phyloP scores from a whole-genome alignment of 2,797 vertebrate species.

The Diplodus puntazzo region DNA sequence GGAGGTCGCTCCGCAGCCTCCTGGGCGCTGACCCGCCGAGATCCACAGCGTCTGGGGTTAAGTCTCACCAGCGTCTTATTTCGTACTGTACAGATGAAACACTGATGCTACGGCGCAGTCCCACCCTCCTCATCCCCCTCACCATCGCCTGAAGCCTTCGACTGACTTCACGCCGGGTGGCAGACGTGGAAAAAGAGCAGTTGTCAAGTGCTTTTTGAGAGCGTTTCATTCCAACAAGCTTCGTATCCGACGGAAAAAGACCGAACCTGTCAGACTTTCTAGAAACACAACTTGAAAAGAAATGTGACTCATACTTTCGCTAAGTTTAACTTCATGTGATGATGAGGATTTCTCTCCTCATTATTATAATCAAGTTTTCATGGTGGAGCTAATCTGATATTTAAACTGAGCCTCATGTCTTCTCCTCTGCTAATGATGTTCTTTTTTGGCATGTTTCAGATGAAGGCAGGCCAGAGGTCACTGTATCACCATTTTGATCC shows the following conservation, averaged over 20 bases:
- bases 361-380: constrained; percentile 3
- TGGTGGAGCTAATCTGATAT: constrained; percentile 1
- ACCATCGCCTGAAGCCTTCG: constrained; percentile 2
- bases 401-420: not conserved
- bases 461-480: constrained; percentile 16
- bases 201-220: constrained; percentile 5
- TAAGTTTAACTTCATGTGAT: not conserved
- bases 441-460: constrained; percentile 19
- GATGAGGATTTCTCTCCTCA: not conserved
- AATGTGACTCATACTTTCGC: not conserved
- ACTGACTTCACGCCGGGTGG: constrained; percentile 28
- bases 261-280: constrained; percentile 10
- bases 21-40: constrained; percentile 41
- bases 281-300: not conserved
- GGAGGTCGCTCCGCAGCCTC: constrained; percentile 41
- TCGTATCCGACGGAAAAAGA: not conserved
- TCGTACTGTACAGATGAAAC: constrained; percentile 42
- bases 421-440: constrained; percentile 23
- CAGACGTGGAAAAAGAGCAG: constrained; percentile 8
- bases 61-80: constrained; percentile 30
- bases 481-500: constrained; percentile 2
- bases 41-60: constrained; percentile 39
- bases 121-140: not conserved
- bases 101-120: constrained; percentile 6
- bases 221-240: constrained; percentile 13